These are phyloP conservation scores for Ahaetulla prasina DNA, from an alignment of 2,113 vertebrate genomes.

Conservation along the genomic window DNA sequence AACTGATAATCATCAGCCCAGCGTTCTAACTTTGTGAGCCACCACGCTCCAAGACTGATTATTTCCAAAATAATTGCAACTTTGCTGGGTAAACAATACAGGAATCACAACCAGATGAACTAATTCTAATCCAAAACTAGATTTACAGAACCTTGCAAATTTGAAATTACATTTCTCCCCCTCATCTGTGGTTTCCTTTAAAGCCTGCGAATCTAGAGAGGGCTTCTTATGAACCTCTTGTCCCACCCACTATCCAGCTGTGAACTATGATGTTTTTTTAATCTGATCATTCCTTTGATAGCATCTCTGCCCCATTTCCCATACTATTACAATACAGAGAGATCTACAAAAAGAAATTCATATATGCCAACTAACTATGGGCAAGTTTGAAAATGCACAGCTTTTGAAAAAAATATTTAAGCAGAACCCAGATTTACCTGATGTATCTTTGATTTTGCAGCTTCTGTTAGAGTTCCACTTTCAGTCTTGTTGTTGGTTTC, in stretches of 20 bases:
- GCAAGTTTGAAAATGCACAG: neutral
- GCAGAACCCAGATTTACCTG: constrained; percentile 72
- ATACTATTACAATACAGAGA: neutral
- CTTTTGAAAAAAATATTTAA: neutral
- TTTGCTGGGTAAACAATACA: neutral
- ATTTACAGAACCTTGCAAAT: neutral
- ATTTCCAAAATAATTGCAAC: neutral
- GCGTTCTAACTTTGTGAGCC: neutral
- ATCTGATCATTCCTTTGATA: neutral
- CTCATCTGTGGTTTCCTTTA: neutral
- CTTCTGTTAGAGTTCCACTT: constrained; percentile 83
- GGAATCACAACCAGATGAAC: neutral
- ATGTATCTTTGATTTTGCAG: constrained; percentile 93
- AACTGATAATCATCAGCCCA: neutral
- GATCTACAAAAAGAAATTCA: neutral
- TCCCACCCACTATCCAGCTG: neutral
- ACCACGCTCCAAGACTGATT: neutral
- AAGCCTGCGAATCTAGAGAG: no score
- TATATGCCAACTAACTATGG: neutral
- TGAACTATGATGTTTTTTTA: neutral
- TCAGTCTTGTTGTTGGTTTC: constrained; percentile 85
- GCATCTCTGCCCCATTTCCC: neutral
- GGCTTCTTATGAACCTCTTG: no score
- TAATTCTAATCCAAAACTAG: neutral
- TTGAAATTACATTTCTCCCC: neutral